These are phyloP conservation scores for Microhierax caerulescens DNA, from an alignment of 2,797 vertebrate genomes.

Conservation along the genomic window DNA sequence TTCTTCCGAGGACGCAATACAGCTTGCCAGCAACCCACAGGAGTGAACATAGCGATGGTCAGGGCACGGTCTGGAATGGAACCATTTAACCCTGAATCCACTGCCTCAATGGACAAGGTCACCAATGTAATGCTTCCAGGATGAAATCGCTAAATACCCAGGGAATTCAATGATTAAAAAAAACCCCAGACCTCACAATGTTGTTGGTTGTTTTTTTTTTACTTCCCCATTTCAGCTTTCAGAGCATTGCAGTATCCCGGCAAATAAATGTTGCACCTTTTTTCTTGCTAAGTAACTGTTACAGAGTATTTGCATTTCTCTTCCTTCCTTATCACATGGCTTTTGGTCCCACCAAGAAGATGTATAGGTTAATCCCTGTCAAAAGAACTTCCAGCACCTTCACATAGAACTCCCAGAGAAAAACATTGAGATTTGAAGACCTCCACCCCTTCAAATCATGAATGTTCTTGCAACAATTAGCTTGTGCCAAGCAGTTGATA, in stretches of 20 bases:
- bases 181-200: fast-evolving
- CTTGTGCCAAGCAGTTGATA: not conserved
- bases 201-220: fast-evolving
- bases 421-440: not conserved
- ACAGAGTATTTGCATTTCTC: not conserved
- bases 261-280: not conserved
- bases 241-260: not conserved
- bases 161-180: not conserved
- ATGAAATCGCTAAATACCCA: not conserved
- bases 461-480: not conserved
- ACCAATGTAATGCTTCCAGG: not conserved
- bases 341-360: not conserved
- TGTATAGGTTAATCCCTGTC: not conserved
- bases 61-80: not conserved
- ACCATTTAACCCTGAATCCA: no score
- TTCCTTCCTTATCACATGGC: not conserved
- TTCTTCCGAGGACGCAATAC: not conserved
- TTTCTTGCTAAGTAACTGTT: not conserved
- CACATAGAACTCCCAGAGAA: not conserved
- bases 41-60: fast-evolving
- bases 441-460: not conserved
- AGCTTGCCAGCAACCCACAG: not conserved
- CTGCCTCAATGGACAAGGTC: not conserved
- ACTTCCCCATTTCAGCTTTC: not conserved
- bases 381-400: not conserved